These are phyloP conservation scores for Napeogenes inachia DNA, from an alignment of 2,888 invertebrate species.

Conservation along the genomic window DNA sequence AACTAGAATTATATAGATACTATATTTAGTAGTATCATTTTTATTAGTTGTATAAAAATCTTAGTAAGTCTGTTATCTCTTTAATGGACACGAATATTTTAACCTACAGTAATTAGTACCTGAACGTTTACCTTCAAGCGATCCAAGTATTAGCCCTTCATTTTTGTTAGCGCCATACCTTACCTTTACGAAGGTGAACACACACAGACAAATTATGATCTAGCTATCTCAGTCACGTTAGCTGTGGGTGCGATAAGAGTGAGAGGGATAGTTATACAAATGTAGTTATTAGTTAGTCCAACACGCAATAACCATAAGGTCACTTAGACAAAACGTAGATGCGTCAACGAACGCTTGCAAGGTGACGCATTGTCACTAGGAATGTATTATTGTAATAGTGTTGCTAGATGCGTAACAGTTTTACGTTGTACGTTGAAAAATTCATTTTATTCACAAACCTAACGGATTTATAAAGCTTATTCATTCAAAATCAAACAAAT, in stretches of 20 bases:
- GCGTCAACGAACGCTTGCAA: constrained; percentile 76
- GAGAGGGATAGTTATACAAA: constrained; percentile 62
- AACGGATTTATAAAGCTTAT: constrained; percentile 35
- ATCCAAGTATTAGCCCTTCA: constrained; percentile 68
- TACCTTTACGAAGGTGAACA: constrained; percentile 70
- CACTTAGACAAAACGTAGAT: constrained; percentile 72
- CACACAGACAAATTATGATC: constrained; percentile 54
- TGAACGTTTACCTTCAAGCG: constrained; percentile 61
- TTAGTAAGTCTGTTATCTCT: background rate
- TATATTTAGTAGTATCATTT: background rate
- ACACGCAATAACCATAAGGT: constrained; percentile 68
- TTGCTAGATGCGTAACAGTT: constrained; percentile 43
- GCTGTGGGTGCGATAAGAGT: constrained; percentile 42
- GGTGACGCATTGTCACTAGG: constrained; percentile 71
- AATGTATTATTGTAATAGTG: constrained; percentile 66
- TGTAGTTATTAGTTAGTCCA: constrained; percentile 64
- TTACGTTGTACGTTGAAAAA: constrained; percentile 33
- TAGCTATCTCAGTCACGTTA: constrained; percentile 53
- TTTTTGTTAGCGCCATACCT: constrained; percentile 73
- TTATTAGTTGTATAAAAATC: background rate
- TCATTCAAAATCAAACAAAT: constrained; percentile 18
- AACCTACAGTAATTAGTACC: constrained; percentile 49
- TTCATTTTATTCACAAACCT: constrained; percentile 45
- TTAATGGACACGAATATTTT: background rate
- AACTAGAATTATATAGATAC: too few species aligned